Evolutionary conservation across 2,888 invertebrate species (phyloP).

Genomic region (Nyleta sp.): DNA sequence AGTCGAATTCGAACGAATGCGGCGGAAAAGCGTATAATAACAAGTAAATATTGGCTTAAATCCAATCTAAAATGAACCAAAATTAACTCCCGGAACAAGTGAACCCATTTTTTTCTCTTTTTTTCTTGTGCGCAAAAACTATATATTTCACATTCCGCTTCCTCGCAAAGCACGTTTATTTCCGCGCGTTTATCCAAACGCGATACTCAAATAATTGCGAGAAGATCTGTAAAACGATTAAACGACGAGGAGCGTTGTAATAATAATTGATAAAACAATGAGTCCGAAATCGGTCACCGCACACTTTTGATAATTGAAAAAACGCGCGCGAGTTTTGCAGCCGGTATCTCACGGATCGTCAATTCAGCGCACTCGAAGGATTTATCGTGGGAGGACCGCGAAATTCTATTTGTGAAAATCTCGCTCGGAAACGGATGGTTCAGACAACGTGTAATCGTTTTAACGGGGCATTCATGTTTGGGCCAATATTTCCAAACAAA

Average conservation of each 20-base stretch:
- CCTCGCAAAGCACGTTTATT: no score
- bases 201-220: no score
- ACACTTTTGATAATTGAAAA: constrained; percentile 54
- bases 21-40: no score
- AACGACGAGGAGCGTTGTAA: neutral
- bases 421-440: constrained; percentile 60
- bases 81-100: no score
- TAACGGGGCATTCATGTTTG: constrained; percentile 62
- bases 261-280: constrained; percentile 45
- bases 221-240: no score
- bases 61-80: no score
- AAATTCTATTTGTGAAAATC: constrained; percentile 67
- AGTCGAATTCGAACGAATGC: no score
- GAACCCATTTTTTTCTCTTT: no score
- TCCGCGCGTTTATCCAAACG: no score
- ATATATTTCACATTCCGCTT: no score
- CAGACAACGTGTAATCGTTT: constrained; percentile 67
- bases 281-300: constrained; percentile 25
- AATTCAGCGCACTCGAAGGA: constrained; percentile 52
- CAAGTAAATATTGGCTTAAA: no score
- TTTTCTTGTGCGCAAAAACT: no score
- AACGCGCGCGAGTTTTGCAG: constrained; percentile 39
- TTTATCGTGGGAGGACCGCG: constrained; percentile 55
- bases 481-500: constrained; percentile 61
- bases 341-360: constrained; percentile 52